Evolutionary conservation across 1,140 invertebrate genomes (phyloP), one percentile per base, ranked within the genome.

Genomic region (Rhyzopertha dominica): DNA sequence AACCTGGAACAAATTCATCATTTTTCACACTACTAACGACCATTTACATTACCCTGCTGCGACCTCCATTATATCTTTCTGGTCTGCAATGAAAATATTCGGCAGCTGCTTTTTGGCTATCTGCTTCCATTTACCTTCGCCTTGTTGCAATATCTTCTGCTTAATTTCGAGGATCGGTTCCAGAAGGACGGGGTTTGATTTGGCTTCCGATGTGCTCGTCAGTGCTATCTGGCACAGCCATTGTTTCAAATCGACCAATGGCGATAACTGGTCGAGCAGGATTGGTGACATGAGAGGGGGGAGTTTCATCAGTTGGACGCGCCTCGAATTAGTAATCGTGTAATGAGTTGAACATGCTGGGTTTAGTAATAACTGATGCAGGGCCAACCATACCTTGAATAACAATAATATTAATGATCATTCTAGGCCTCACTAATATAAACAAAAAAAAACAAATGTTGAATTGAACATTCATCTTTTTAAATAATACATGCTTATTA

Each of bases 221-320:
- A 76, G 43, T 10, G 65, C 67, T 18, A 77, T 43, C 47, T 74
- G 71, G 51, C 73, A 74, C 17, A 90, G 65, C 67, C 79, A 86
- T 62, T 78, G 74, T 64, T 85, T 81, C 4, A 90, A 65, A 29
- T 88, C 84, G 5, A 77, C 71, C 2, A 90, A 62, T 8, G 84
- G 82, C 1, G 85, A 76, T 40, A 90, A 66, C 68, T 90, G 86
- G 59, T 89, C 86, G 23, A 90, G 43, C 8, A 85, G 56, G 9
- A 63, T 54, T 5, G 62, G 60, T 16, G 30, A 51, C 36, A 67
- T 38, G 12, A 62, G 25, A 24, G 47, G 52, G 24, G 65, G 56
- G 57, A 84, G 75, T 63, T 77, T 77, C 20, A 74, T 69, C 18
- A 88, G 68, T 38, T 81, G 70, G 19, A 72, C 68, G 34, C 79